A percentile compares a stretch with the other conserved stretches of the same genome.
phyloP scores from a whole-genome alignment of 2,888 invertebrate genomes.

The Falcaria lacertinaria region DNA sequence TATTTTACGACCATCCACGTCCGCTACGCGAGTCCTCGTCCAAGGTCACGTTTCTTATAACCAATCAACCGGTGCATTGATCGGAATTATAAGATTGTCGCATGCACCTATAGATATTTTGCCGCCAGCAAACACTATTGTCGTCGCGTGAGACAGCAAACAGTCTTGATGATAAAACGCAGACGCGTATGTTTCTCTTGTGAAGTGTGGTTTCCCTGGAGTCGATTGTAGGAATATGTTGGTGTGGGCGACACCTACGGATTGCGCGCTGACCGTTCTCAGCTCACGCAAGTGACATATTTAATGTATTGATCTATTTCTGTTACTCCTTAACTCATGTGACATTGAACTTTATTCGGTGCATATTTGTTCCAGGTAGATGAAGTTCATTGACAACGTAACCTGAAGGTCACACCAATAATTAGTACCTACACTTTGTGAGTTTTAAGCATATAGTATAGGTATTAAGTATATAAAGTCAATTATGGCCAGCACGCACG shows the following conservation, averaged over 20 bases:
- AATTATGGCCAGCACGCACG: slow-evolving; percentile 7
- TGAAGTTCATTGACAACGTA: slow-evolving; percentile 23
- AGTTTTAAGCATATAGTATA: neutral
- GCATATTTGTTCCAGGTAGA: slow-evolving; percentile 52
- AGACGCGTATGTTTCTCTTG: slow-evolving; percentile 17
- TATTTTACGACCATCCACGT: slow-evolving; percentile 72
- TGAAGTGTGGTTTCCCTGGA: slow-evolving; percentile 44
- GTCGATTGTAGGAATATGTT: slow-evolving; percentile 59
- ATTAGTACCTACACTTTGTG: slow-evolving; percentile 20
- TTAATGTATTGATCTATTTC: slow-evolving; percentile 58
- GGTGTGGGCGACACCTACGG: slow-evolving; percentile 68
- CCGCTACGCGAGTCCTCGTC: slow-evolving; percentile 60
- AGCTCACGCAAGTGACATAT: slow-evolving; percentile 52
- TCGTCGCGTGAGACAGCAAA: slow-evolving; percentile 19
- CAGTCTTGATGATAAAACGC: slow-evolving; percentile 3
- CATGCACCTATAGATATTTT: slow-evolving; percentile 6
- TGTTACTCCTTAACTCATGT: slow-evolving; percentile 28
- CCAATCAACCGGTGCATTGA: slow-evolving; percentile 36
- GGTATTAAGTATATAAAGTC: too few relatives aligned
- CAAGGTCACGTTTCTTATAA: slow-evolving; percentile 62
- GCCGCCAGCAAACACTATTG: slow-evolving; percentile 6
- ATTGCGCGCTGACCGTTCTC: slow-evolving; percentile 54
- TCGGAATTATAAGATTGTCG: slow-evolving; percentile 27
- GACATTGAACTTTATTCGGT: slow-evolving; percentile 33
- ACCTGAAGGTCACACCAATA: slow-evolving; percentile 32